A percentile compares a stretch with the other conserved stretches of the same genome.
Evolutionary conservation across 1,140 invertebrate species (phyloP).

Genomic region (Rhopalosiphum padi): DNA sequence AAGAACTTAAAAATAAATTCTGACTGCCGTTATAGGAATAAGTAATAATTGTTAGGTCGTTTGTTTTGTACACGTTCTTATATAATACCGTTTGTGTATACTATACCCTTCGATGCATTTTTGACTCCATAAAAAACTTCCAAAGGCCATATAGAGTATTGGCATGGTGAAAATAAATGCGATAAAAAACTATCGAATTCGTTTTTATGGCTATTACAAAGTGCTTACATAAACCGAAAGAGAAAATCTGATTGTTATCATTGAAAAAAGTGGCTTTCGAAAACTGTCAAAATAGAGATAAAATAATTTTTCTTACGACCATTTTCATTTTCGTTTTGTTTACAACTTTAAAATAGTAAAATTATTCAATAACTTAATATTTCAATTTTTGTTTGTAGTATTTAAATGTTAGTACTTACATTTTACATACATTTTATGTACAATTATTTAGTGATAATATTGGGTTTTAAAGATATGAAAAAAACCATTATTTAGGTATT

Average conservation of each 20-base stretch:
- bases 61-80: background rate
- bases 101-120: background rate
- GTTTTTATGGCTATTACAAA: background rate
- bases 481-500: background rate
- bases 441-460: background rate
- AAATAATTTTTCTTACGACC: background rate
- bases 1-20: background rate
- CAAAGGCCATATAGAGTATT: background rate
- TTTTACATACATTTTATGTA: background rate
- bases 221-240: background rate
- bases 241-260: conserved; percentile 17
- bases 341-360: background rate
- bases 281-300: background rate
- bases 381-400: background rate
- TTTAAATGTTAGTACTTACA: background rate
- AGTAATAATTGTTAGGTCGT: background rate
- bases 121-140: background rate
- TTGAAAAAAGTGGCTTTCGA: background rate
- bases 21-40: background rate
- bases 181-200: background rate
- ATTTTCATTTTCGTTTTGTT: background rate
- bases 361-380: background rate
- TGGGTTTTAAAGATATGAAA: background rate
- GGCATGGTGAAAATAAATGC: background rate
- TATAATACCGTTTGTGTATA: background rate